Evolutionary conservation across 2,888 invertebrate species (phyloP).

Genomic region (Thera britannica): DNA sequence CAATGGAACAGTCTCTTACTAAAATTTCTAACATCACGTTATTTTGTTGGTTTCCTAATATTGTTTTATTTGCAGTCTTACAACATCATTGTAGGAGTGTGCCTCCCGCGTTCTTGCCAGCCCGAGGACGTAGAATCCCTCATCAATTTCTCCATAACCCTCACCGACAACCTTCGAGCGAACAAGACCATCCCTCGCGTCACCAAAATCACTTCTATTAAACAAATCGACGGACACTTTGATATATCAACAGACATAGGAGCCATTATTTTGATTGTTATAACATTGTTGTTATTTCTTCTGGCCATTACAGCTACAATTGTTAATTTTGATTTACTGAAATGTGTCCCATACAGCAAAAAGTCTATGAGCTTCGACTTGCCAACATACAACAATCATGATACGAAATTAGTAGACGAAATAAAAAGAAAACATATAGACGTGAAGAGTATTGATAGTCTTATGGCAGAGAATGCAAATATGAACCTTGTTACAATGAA

Average conservation of each 20-base stretch:
- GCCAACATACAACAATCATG: constrained; percentile 64
- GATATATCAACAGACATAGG: constrained; percentile 59
- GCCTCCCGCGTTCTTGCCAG: constrained; percentile 77
- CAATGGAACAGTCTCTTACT: too few species aligned
- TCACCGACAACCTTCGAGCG: constrained; percentile 70
- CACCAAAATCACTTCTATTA: constrained; percentile 59
- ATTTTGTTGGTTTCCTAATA: background rate
- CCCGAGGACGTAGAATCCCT: constrained; percentile 72
- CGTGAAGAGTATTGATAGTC: constrained; percentile 49
- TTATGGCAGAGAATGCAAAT: constrained; percentile 55
- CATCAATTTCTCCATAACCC: constrained; percentile 77
- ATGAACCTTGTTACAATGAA: constrained; percentile 64
- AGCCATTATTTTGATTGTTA: constrained; percentile 60
- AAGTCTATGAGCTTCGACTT: constrained; percentile 69
- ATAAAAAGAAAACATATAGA: constrained; percentile 46
- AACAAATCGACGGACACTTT: constrained; percentile 60
- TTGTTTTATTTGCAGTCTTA: constrained; percentile 63
- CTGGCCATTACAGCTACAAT: constrained; percentile 72
- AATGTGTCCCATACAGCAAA: constrained; percentile 55
- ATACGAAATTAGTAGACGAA: constrained; percentile 47
- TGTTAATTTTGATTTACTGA: constrained; percentile 70
- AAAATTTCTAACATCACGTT: too few species aligned
- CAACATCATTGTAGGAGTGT: constrained; percentile 71
- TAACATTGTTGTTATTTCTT: constrained; percentile 59
- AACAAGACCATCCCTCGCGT: constrained; percentile 67